These are phyloP conservation scores for Luidia sarsii DNA, from an alignment of 53 echinoderm and acorn worm genomes.

Conservation along the genomic window DNA sequence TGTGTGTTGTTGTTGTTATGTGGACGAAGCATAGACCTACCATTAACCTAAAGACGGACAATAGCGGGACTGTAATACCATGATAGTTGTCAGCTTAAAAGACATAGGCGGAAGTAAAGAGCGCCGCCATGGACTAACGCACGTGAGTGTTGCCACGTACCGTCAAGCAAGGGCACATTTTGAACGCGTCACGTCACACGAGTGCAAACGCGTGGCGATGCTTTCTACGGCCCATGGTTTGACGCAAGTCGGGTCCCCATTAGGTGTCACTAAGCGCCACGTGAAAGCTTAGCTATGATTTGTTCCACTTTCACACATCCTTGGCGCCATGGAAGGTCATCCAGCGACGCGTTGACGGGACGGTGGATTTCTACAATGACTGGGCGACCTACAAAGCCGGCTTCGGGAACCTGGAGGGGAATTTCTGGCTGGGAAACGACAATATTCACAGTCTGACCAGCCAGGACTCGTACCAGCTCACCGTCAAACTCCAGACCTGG, in stretches of 20 bases:
- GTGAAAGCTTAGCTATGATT: neutral
- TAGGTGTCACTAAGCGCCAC: no score
- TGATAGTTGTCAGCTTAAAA: no score
- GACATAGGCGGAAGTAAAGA: no score
- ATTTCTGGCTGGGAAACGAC: constrained; percentile 57
- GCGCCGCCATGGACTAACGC: no score
- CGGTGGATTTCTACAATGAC: constrained; percentile 13
- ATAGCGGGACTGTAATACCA: no score
- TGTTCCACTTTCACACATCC: neutral
- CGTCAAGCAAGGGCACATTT: neutral
- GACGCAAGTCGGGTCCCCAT: no score
- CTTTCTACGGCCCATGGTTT: no score
- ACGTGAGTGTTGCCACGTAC: neutral
- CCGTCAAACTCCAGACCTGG: neutral
- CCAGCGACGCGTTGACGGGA: constrained; percentile 17
- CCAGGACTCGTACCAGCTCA: constrained; percentile 25
- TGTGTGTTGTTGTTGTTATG: no score
- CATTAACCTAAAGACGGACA: no score
- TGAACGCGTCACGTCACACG: neutral
- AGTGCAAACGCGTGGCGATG: no score
- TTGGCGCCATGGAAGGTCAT: no score
- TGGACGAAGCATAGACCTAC: no score
- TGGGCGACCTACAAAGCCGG: constrained; percentile 48
- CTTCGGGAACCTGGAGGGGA: constrained; percentile 8
- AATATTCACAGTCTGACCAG: constrained; percentile 32